Evolutionary conservation across 2,113 vertebrate species (phyloP).

Genomic region (Micronisus gabar): DNA sequence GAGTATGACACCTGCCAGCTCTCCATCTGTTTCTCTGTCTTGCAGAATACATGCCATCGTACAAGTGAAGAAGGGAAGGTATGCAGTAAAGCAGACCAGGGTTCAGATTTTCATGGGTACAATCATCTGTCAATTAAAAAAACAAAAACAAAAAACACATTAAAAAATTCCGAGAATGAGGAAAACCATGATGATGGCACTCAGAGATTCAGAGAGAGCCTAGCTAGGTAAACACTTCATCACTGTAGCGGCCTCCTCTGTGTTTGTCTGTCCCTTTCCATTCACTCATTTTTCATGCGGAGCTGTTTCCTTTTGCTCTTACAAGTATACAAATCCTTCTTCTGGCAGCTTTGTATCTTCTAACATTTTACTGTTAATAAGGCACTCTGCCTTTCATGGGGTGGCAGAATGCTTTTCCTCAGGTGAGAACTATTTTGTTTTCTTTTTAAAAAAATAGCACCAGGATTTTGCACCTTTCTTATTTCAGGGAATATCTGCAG

Average conservation of each 20-base stretch:
- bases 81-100: background rate
- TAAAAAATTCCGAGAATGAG: conserved; percentile 26
- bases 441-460: background rate
- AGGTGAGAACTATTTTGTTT: background rate
- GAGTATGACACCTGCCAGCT: background rate
- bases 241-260: background rate
- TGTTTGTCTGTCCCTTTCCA: conserved; percentile 27
- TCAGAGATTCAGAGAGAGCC: background rate
- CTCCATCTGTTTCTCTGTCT: background rate
- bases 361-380: background rate
- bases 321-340: background rate
- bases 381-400: background rate
- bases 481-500: conserved; percentile 42
- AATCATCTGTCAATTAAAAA: background rate
- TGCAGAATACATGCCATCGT: background rate
- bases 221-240: conserved; percentile 6
- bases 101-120: background rate
- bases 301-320: conserved; percentile 16
- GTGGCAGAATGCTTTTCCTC: background rate
- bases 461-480: conserved; percentile 12
- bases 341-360: background rate
- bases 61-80: background rate
- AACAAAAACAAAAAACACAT: background rate
- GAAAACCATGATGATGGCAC: background rate
- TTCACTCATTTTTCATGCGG: background rate